These are phyloP conservation scores for Agraylea sexmaculata DNA, from an alignment of 1,140 invertebrate species.

Conservation along the genomic window DNA sequence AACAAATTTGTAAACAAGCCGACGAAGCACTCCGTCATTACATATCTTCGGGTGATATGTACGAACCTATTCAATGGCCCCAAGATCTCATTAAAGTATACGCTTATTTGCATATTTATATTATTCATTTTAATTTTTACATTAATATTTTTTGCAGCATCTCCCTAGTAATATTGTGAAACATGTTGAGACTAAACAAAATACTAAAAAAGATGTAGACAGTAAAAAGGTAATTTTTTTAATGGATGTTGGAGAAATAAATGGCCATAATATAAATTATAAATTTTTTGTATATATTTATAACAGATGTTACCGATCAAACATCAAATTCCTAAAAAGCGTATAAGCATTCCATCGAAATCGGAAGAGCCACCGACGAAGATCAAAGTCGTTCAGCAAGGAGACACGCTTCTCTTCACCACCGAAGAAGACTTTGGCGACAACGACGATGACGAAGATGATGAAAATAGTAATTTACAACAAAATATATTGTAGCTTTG, in stretches of 20 bases:
- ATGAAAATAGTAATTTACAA: not conserved
- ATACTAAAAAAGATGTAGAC: too few relatives aligned
- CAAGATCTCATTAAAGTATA: conserved; percentile 29
- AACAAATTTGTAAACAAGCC: conserved; percentile 57
- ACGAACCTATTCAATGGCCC: conserved; percentile 38
- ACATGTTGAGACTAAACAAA: too few relatives aligned
- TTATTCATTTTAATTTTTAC: conserved; percentile 1
- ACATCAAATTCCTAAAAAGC: too few relatives aligned
- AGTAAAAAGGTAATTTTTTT: too few relatives aligned
- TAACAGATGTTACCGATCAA: too few relatives aligned
- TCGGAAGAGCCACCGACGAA: conserved; percentile 13
- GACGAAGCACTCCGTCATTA: conserved; percentile 56
- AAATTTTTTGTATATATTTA: too few relatives aligned
- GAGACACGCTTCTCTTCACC: conserved; percentile 10
- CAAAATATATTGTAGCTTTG: not conserved
- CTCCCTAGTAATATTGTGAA: too few relatives aligned
- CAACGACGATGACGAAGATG: conserved; percentile 26
- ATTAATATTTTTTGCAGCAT: conserved; percentile 16
- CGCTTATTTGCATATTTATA: not conserved
- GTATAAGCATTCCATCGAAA: conserved; percentile 18
- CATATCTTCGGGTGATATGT: conserved; percentile 50
- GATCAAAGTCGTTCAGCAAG: conserved; percentile 10
- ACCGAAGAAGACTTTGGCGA: conserved; percentile 22
- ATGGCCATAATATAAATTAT: too few relatives aligned
- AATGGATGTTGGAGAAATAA: too few relatives aligned